Base-by-base conservation (phyloP, 2,113 vertebrate species). In the Chroicocephalus ridibundus region DNA sequence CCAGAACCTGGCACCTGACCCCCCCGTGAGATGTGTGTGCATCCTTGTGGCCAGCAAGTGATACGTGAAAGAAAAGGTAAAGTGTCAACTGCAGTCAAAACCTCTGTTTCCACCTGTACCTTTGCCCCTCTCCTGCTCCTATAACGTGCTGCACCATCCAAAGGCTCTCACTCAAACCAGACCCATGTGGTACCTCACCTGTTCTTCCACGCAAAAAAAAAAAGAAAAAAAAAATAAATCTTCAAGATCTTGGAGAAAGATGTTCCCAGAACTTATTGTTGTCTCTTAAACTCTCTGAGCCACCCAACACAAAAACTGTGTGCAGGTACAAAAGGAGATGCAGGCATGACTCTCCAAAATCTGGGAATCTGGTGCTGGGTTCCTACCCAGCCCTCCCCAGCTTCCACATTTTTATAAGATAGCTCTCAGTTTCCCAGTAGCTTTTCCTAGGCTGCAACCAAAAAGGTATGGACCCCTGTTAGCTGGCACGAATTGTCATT, bases 361-460 rank as follows among this genome's bases (percentile, higher is more conserved):
- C 14, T 2, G 54, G 20, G 36, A 38, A 11, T 34, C 5, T 20
- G 34, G 38, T 47, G 47, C 17, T 32, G 22, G 4, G 3, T 27
- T 87, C 76, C 68, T 52, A 36, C 12, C 27, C 61, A 54, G 21
- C 21, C 57, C 15, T 42, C 11, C 20, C 38, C 54, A 57, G 10
- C 15, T 88, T 16, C 82, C 54, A 31, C 1, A 0, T 14, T 58
- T 82, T 68, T 42, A 38, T 21, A 51, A 11, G 9, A 4, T 0
- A 0, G 25, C 6, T 31, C 81, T 82, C 12, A 5, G 36, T 16
- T 72, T 25, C 60, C 46, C 1, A 0, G 58, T 9, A 46, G 44
- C 6, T 82, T 62, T 86, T 31, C 54, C 44, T 29, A 4, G 20
- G n/a, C 60, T 38, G 38, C 4, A 36, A 0, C 15, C 1, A 0